A percentile compares a stretch with the other conserved stretches of the same genome.
phyloP scores from a whole-genome alignment of 2,113 vertebrate species.

The Pygoscelis adeliae region DNA sequence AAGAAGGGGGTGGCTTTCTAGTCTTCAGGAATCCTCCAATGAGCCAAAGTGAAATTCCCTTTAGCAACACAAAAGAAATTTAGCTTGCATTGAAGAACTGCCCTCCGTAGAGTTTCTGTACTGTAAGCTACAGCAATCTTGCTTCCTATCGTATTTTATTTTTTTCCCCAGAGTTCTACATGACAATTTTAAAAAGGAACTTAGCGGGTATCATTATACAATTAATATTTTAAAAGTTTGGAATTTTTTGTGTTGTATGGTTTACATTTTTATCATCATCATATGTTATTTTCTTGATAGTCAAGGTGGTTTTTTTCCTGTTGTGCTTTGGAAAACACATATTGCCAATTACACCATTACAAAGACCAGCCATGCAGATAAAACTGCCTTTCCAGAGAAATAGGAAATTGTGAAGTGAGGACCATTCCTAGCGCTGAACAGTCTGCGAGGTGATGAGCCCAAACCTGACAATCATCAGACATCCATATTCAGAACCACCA shows the following conservation, averaged over 20 bases:
- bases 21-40: background rate
- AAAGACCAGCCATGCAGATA: background rate
- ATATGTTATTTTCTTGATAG: background rate
- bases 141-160: background rate
- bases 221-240: background rate
- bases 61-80: background rate
- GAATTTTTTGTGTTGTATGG: background rate
- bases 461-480: background rate
- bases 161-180: background rate
- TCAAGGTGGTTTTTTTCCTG: background rate
- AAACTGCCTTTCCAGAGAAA: background rate
- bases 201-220: background rate
- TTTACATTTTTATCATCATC: background rate
- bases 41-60: background rate
- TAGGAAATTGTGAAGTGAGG: background rate
- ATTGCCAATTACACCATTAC: background rate
- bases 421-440: background rate
- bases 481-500: background rate
- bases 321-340: background rate
- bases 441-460: background rate
- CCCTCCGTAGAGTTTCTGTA: background rate
- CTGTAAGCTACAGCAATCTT: background rate
- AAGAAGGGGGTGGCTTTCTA: background rate
- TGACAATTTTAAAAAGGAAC: background rate
- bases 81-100: background rate